Evolutionary conservation across 2,888 invertebrate genomes (phyloP), one percentile per base, ranked within the genome.

Genomic region (Cremastinae sp.): DNA sequence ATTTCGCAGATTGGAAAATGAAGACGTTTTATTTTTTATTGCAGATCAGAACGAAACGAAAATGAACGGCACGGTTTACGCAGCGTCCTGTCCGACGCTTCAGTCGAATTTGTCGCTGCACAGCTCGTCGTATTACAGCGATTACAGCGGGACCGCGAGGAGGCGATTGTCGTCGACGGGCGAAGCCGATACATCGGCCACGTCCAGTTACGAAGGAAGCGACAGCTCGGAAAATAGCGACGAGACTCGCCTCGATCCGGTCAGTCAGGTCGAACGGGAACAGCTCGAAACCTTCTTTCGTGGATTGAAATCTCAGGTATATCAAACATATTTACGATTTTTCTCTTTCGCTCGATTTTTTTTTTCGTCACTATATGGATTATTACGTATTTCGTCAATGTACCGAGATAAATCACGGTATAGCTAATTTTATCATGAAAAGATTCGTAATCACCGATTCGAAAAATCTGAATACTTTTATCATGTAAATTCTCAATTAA

Each of bases 251-350:
- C 89, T 91, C 74, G 91, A 91, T 59, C 90, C 90, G 74, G 91
- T 94, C 58, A 92, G 93, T 7, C 93, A 94, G 64, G 89, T 91
- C 75, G 94, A 95, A 85, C 91, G 94, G 64, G 92, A 92, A 41
- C 94, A 94, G 87, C 92, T 95, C 72, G 95, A 95, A 87, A 92
- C 93, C 66, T 94, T 94, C 87, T 94, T 94, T 84, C 92, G 93
- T 75, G 95, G 95, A 62, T 91, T 95, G 75, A 95, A 95, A 86
- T 95, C 96, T 0, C 94, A 94, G 89, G 93, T 92, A 83, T n/a
- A n/a, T n/a, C n/a, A n/a, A n/a, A n/a, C n/a, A n/a, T n/a, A n/a
- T n/a, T n/a, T n/a, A n/a, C n/a, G n/a, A n/a, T n/a, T n/a, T n/a
- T n/a, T n/a, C n/a, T n/a, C n/a, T n/a, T n/a, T n/a, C n/a, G n/a